Base-by-base conservation (phyloP, 2,888 invertebrate species). In the Caenorhabditis zanzibari region DNA sequence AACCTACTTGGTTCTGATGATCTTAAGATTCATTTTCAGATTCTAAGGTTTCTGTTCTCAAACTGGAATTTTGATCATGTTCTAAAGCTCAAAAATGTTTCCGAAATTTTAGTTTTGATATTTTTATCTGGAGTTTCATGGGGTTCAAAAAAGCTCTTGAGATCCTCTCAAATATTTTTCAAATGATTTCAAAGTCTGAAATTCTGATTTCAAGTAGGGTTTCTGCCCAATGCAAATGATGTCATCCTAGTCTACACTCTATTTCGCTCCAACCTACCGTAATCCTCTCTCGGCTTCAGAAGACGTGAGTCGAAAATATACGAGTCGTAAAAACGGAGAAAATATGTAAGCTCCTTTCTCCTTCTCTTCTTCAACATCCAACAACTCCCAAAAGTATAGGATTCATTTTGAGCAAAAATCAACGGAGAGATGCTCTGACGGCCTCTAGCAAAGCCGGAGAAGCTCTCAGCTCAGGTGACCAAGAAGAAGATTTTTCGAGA, bases 391-490 rank as follows among this genome's bases (percentile, higher is more conserved):
- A 63, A 63, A 63, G 44, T 63, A 38, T 44, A 63, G 63, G 63
- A 63, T 44, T 63, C 63, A 38, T 63, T 41, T 38, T 26, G 24
- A 38, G 38, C 38, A 38, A 12, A 38, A 38, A 38, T 10, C 6
- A 12, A 32, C 32, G 41, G 38, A 41, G 41, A 61, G 61, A 41
- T 28, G 12, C 44, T 32, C 24, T 19, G 16, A n/a, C n/a, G n/a
- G n/a, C n/a, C n/a, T n/a, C n/a, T n/a, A n/a, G n/a, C 49, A n/a
- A 10, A 19, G 54, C 26, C 54, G 47, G 26, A 63, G 47, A 44
- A 44, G 63, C 61, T 44, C n/a, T n/a, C n/a, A 19, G 49, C 72
- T 72, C 73, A 73, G 73, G 61, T 61, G 59, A 73, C 59, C 28
- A 38, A 52, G 61, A 61, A 54, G 73, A 64, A 56, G 69, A 59